These are phyloP conservation scores for Xiphophorus hellerii DNA, from an alignment of 2,113 vertebrate species.

Conservation along the genomic window DNA sequence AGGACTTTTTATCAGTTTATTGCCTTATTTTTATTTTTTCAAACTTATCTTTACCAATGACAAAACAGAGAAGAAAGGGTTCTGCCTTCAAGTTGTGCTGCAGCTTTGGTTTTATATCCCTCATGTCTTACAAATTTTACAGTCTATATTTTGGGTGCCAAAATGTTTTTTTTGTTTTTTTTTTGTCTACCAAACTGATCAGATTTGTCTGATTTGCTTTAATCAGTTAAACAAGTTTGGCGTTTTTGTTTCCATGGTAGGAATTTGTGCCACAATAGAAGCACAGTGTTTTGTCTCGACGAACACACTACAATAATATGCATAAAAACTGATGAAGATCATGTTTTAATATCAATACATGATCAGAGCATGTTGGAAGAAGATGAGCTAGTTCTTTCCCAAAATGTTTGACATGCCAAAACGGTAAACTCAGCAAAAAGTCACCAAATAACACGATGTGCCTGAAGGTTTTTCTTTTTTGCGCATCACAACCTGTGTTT, in stretches of 20 bases:
- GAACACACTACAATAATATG: conserved; percentile 14
- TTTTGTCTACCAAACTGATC: conserved; percentile 38
- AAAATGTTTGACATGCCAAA: conserved; percentile 27
- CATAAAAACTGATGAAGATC: conserved; percentile 33
- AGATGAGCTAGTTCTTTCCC: conserved; percentile 17
- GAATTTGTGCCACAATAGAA: conserved; percentile 14
- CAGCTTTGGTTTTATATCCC: neutral
- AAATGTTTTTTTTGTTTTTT: conserved; percentile 16
- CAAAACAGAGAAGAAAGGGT: conserved; percentile 35
- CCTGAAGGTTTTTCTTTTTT: conserved; percentile 21
- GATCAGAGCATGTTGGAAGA: conserved; percentile 27
- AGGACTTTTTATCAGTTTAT: conserved; percentile 43
- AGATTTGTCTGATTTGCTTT: conserved; percentile 27
- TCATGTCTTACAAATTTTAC: conserved; percentile 32
- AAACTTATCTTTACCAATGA: conserved; percentile 34
- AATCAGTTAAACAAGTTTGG: conserved; percentile 23
- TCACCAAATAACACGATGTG: conserved; percentile 34
- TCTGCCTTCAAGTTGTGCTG: conserved; percentile 19
- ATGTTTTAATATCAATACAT: conserved; percentile 36
- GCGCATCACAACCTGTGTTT: conserved; percentile 42
- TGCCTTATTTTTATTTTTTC: conserved; percentile 44
- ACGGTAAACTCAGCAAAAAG: neutral
- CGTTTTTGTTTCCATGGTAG: conserved; percentile 25
- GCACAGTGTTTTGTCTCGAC: neutral
- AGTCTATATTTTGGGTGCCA: conserved; percentile 42